Percentiles rank a stretch among this genome's conserved stretches.
phyloP scores from a whole-genome alignment of 2,888 invertebrate species.

The Pycnomerus fuliginosus region DNA sequence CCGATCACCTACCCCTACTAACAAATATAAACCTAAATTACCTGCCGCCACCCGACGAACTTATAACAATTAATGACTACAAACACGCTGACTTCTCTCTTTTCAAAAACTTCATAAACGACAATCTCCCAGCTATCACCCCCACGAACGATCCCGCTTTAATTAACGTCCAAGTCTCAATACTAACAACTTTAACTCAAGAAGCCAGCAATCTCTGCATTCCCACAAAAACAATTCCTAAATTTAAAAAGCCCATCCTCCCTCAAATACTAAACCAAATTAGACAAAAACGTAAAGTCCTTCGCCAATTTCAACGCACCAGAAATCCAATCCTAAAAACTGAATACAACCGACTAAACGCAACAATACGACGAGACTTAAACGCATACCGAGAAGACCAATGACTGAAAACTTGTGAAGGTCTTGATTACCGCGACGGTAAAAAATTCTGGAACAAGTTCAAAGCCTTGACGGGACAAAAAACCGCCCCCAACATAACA shows the following conservation, averaged over 20 bases:
- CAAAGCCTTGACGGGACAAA: neutral
- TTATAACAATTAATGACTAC: too few species aligned
- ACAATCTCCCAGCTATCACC: neutral
- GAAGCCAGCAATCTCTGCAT: neutral
- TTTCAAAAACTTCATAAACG: neutral
- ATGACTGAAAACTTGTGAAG: neutral
- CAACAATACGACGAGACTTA: neutral
- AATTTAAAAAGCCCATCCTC: neutral
- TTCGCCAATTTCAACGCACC: neutral
- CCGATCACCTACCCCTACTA: slow-evolving; percentile 1
- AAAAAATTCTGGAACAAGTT: neutral
- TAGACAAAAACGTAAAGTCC: neutral
- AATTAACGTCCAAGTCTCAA: neutral
- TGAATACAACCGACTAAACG: neutral
- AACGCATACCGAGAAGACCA: neutral
- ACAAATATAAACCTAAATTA: neutral
- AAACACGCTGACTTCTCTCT: neutral
- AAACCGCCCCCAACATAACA: neutral
- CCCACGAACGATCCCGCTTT: neutral
- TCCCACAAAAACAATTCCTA: neutral
- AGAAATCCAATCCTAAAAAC: neutral
- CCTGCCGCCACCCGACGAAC: too few species aligned
- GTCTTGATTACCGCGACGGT: neutral
- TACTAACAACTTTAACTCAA: neutral
- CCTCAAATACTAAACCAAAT: neutral